Conservation (phyloP, 2,888 invertebrate genomes). For the Mythimna albipuncta region DNA sequence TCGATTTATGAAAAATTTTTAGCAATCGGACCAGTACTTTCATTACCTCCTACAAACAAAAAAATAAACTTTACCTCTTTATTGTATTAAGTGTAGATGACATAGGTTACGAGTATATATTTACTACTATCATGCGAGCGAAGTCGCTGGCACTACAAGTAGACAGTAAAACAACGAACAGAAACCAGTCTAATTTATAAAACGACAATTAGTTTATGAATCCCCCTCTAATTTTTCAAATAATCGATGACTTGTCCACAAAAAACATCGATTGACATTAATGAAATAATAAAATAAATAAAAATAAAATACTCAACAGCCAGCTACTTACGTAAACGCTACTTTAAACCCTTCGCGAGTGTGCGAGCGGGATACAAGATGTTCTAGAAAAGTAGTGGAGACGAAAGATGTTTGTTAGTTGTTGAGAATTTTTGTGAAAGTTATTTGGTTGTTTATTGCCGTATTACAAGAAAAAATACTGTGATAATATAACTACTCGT, state of each 20-base stretch:
- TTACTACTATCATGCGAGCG: too few relatives aligned
- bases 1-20: too few relatives aligned
- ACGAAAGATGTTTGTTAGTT: slow-evolving; percentile 34
- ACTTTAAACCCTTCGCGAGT: slow-evolving; percentile 77
- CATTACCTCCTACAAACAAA: too few relatives aligned
- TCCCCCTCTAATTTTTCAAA: slow-evolving; percentile 5
- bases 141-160: too few relatives aligned
- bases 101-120: too few relatives aligned
- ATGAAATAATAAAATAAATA: slow-evolving; percentile 55
- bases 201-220: too few relatives aligned
- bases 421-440: slow-evolving; percentile 15
- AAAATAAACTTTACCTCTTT: too few relatives aligned
- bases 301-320: slow-evolving; percentile 48
- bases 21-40: too few relatives aligned
- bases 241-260: slow-evolving; percentile 26
- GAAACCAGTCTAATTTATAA: too few relatives aligned
- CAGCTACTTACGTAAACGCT: slow-evolving; percentile 75
- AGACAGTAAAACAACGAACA: too few relatives aligned
- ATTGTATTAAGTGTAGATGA: too few relatives aligned
- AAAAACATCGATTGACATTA: slow-evolving; percentile 46
- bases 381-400: slow-evolving; percentile 71
- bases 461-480: not conserved
- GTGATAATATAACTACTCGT: too few relatives aligned
- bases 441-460: not conserved
- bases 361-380: slow-evolving; percentile 76